These are phyloP conservation scores for Hirtodrosophila confusa DNA, from an alignment of 2,888 invertebrate species.

Conservation along the genomic window DNA sequence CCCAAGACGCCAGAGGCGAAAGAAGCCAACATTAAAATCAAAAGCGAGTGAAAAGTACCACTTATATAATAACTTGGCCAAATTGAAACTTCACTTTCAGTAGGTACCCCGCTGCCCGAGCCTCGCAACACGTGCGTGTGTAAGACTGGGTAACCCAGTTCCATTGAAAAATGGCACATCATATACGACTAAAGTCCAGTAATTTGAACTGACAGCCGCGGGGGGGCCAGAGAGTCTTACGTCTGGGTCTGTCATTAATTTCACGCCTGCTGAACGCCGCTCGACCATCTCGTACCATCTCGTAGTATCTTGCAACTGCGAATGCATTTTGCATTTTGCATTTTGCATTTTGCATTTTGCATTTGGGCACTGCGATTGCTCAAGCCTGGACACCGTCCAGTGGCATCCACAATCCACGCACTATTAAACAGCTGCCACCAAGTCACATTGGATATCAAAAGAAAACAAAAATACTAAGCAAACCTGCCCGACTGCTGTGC, in stretches of 20 bases:
- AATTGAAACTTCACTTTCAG: constrained; percentile 64
- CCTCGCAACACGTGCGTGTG: neutral
- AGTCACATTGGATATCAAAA: constrained; percentile 33
- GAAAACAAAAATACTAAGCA: constrained; percentile 6
- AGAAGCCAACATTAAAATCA: constrained; percentile 24
- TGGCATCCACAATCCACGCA: constrained; percentile 65
- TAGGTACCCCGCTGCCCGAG: too few species aligned
- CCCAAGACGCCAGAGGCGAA: constrained; percentile 11
- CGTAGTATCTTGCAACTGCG: neutral
- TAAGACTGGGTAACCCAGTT: constrained; percentile 77
- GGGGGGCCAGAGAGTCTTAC: constrained; percentile 10
- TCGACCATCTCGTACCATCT: constrained; percentile 49
- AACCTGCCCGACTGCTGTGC: constrained; percentile 36
- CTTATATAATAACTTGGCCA: constrained; percentile 63
- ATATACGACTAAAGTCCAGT: constrained; percentile 53
- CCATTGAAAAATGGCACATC: constrained; percentile 62
- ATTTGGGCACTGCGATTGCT: constrained; percentile 48
- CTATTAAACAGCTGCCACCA: constrained; percentile 69
- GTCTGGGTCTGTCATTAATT: constrained; percentile 60
- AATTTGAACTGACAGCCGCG: constrained; percentile 64
- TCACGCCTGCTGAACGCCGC: constrained; percentile 65
- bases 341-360: constrained; percentile 42
- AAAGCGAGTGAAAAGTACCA: constrained; percentile 43
- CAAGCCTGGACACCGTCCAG: constrained; percentile 50
- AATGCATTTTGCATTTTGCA: constrained; percentile 38